Percentiles rank a stretch among this genome's conserved stretches.
phyloP scores from a whole-genome alignment of 2,113 vertebrate species.

The Aspidoscelis tigris region DNA sequence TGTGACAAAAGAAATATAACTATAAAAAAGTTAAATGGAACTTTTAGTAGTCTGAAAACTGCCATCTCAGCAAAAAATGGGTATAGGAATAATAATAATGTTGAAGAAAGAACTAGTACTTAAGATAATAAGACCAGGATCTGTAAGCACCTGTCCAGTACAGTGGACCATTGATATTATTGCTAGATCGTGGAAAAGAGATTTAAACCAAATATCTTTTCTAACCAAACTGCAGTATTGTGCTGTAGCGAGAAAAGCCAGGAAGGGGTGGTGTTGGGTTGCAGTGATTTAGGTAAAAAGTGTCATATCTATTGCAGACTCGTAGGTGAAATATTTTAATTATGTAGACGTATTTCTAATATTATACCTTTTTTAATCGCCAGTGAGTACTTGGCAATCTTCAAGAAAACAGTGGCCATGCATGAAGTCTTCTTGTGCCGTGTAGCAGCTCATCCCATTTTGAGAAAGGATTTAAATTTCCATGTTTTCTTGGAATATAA shows the following conservation, averaged over 20 bases:
- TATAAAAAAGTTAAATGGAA: no score
- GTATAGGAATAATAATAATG: neutral
- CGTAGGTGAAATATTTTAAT: slow-evolving; percentile 72
- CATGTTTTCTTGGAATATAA: slow-evolving; percentile 99
- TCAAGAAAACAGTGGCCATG: slow-evolving; percentile 99
- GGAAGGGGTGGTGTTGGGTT: no score
- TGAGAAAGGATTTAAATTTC: slow-evolving; percentile 98
- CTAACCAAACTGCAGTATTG: no score
- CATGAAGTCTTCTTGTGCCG: slow-evolving; percentile 98
- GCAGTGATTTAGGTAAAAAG: no score
- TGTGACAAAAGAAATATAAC: neutral
- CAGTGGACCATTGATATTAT: neutral
- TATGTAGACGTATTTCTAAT: slow-evolving; percentile 40
- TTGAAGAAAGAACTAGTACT: neutral
- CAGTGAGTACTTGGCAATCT: slow-evolving; percentile 99
- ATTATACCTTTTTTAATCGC: slow-evolving; percentile 62
- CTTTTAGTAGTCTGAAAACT: neutral
- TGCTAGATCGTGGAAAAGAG: no score
- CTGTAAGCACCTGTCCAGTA: no score
- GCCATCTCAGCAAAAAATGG: neutral
- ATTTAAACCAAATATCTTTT: no score
- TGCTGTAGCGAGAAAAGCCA: neutral
- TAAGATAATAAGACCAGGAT: neutral
- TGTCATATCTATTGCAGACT: neutral
- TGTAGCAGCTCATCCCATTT: slow-evolving; percentile 95